Conservation (phyloP, 2,113 vertebrate species). For the Crotalus horridus region DNA sequence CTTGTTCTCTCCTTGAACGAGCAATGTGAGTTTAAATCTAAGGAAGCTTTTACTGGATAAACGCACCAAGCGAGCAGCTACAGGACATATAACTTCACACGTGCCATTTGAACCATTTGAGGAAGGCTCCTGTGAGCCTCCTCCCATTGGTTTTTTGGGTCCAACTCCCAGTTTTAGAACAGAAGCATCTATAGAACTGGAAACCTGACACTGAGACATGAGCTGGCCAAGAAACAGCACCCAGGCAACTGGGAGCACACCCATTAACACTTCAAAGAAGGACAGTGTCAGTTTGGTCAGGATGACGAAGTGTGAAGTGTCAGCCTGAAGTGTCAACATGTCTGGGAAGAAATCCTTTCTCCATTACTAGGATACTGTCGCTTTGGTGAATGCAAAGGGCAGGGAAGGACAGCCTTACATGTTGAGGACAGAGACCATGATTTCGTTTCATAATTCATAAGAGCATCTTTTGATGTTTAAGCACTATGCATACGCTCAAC, state of each 20-base stretch:
- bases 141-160: neutral
- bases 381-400: neutral
- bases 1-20: neutral
- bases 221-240: neutral
- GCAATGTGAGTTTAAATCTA: neutral
- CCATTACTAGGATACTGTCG: neutral
- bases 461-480: neutral
- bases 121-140: neutral
- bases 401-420: neutral
- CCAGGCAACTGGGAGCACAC: neutral
- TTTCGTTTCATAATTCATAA: neutral
- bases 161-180: neutral
- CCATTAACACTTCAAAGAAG: neutral
- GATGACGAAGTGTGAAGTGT: neutral
- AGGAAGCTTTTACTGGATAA: neutral
- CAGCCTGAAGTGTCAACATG: neutral
- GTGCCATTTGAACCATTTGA: neutral
- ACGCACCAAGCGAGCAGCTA: neutral
- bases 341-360: neutral
- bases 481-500: neutral
- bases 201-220: neutral
- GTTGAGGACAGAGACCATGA: neutral
- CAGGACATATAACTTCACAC: neutral
- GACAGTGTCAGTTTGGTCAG: neutral
- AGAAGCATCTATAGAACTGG: neutral